Evolutionary conservation across 23 tunicate species (phyloP).

Genomic region (Styela clava): DNA sequence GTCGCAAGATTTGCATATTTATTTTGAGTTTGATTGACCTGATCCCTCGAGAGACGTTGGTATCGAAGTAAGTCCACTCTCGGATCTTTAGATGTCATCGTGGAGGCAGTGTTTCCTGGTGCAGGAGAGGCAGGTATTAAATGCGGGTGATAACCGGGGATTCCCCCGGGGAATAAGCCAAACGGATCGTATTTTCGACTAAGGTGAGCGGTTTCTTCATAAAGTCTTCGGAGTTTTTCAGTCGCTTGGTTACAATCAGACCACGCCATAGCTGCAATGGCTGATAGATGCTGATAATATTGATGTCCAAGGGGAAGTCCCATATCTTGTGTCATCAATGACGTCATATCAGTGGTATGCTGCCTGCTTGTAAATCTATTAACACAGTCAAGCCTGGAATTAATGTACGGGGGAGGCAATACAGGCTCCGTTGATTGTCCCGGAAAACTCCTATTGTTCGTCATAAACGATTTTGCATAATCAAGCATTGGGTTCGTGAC

Average conservation of each 20-base stretch:
- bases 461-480: neutral
- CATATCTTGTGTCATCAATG: slow-evolving; percentile 6
- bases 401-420: neutral
- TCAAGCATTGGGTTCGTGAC: neutral
- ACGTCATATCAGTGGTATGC: neutral
- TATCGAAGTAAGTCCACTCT: neutral
- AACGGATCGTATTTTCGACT: slow-evolving; percentile 13
- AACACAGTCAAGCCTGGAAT: neutral
- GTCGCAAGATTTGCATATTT: neutral
- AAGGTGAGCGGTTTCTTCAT: slow-evolving; percentile 49
- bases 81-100: neutral
- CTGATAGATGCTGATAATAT: slow-evolving; percentile 55
- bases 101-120: slow-evolving; percentile 4
- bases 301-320: slow-evolving; percentile 3
- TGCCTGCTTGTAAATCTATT: neutral
- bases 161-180: neutral
- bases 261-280: slow-evolving; percentile 73
- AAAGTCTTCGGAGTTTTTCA: slow-evolving; percentile 52
- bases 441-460: neutral
- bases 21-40: neutral
- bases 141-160: neutral
- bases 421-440: neutral
- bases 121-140: neutral
- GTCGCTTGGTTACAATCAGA: slow-evolving; percentile 62
- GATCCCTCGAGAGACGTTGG: neutral